A percentile compares a stretch with the other conserved stretches of the same genome.
These are phyloP conservation scores for Molossus alvarezi DNA, from an alignment of 2,797 vertebrate species.

Conservation along the genomic window DNA sequence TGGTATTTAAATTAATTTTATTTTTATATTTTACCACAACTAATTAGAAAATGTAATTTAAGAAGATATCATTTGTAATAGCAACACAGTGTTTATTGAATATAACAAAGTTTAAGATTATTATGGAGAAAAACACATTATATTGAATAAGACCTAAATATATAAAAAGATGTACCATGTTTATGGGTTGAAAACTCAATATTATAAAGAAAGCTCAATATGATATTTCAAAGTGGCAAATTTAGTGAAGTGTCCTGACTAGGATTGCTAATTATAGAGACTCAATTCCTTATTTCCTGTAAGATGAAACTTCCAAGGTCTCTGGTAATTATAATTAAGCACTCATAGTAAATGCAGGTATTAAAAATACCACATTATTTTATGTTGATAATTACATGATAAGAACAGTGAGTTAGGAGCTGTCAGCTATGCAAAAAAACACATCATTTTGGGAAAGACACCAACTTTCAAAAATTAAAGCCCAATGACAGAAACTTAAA, in stretches of 20 bases:
- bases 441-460: background rate
- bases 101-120: background rate
- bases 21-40: background rate
- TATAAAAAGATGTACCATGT: background rate
- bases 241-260: background rate
- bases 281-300: background rate
- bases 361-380: conserved; percentile 19
- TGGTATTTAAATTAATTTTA: conserved; percentile 25
- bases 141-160: conserved; percentile 40
- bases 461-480: conserved; percentile 19
- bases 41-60: conserved; percentile 44
- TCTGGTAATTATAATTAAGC: conserved; percentile 29
- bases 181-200: background rate
- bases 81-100: background rate
- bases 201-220: background rate
- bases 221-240: background rate
- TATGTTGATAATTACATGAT: background rate
- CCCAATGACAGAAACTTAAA: background rate
- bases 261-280: background rate
- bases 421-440: background rate
- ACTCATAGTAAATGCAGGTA: background rate
- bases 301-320: background rate
- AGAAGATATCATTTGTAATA: conserved; percentile 27
- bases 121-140: background rate
- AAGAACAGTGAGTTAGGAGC: background rate